A percentile compares a stretch with the other conserved stretches of the same genome.
Evolutionary conservation across 92 coral and sea anemone genomes (phyloP).

Genomic region (Epizoanthus fatuus): DNA sequence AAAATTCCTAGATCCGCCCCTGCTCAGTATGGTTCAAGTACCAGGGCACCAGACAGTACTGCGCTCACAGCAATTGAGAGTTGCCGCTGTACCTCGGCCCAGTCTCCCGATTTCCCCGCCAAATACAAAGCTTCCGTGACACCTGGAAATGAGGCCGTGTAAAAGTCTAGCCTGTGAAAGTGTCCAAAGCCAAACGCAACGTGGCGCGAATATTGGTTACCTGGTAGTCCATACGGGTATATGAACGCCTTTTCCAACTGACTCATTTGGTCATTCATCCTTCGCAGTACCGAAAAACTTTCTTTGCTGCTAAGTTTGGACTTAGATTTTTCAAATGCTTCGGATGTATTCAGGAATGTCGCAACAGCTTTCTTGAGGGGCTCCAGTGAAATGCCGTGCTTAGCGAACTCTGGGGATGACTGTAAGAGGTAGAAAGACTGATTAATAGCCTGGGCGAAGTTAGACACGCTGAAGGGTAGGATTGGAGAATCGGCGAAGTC

Average conservation of each 20-base stretch:
- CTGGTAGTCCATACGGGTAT: conserved; percentile 81
- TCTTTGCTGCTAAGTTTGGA: conserved; percentile 33
- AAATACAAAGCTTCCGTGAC: conserved; percentile 71
- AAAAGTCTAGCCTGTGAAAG: conserved; percentile 36
- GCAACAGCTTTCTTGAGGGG: conserved; percentile 77
- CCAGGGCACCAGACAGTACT: conserved; percentile 35
- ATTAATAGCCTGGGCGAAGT: conserved; percentile 70
- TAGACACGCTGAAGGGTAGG: conserved; percentile 70
- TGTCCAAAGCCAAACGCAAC: conserved; percentile 86
- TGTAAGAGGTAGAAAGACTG: conserved; percentile 65
- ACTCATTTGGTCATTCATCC: conserved; percentile 88
- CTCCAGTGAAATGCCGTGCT: conserved; percentile 49
- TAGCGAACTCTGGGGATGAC: conserved; percentile 57
- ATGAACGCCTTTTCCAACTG: conserved; percentile 89
- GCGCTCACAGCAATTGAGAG: conserved; percentile 77
- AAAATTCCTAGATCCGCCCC: too few species aligned
- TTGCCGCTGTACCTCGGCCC: conserved; percentile 77
- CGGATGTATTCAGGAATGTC: conserved; percentile 67
- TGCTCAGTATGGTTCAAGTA: too few species aligned
- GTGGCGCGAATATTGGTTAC: conserved; percentile 77
- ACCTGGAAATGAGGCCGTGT: conserved; percentile 84
- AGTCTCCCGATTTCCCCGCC: conserved; percentile 72
- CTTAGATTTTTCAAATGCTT: conserved; percentile 59
- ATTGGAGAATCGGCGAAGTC: conserved; percentile 82
- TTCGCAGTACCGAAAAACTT: conserved; percentile 69